These are phyloP conservation scores for Antechinus flavipes DNA, from an alignment of 2,113 vertebrate genomes.

Conservation along the genomic window DNA sequence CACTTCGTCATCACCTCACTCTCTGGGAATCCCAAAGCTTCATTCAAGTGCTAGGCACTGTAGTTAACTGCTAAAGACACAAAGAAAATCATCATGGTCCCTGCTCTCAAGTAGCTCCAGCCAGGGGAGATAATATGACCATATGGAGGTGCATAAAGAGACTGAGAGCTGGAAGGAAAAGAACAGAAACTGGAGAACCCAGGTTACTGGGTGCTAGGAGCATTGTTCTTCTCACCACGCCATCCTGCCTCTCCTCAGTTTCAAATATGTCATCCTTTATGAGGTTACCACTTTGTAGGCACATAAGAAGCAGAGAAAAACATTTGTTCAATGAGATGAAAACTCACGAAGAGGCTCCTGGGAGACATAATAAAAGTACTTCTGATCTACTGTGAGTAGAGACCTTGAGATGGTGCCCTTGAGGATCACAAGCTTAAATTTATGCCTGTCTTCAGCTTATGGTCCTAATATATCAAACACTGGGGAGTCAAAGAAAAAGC, in stretches of 20 bases:
- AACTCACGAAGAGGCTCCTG: neutral
- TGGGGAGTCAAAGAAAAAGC: neutral
- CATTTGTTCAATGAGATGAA: neutral
- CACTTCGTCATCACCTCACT: too few species aligned
- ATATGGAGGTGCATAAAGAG: neutral
- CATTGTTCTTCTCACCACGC: neutral
- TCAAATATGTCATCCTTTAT: neutral
- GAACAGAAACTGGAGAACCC: neutral
- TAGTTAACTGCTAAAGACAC: neutral
- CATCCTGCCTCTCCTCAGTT: neutral
- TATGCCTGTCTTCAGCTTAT: neutral
- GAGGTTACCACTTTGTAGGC: neutral
- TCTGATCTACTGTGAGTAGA: neutral
- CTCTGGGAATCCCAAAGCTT: neutral
- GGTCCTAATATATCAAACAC: neutral
- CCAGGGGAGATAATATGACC: neutral
- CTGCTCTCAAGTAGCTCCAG: neutral
- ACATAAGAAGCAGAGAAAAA: neutral
- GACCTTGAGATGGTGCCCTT: neutral
- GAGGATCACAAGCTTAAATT: neutral
- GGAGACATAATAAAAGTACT: neutral
- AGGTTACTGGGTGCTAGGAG: neutral
- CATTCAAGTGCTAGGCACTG: neutral
- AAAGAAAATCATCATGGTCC: neutral
- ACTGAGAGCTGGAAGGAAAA: neutral